Base-by-base conservation (phyloP, 53 echinoderm and acorn worm species). In the Arbacia lixula region DNA sequence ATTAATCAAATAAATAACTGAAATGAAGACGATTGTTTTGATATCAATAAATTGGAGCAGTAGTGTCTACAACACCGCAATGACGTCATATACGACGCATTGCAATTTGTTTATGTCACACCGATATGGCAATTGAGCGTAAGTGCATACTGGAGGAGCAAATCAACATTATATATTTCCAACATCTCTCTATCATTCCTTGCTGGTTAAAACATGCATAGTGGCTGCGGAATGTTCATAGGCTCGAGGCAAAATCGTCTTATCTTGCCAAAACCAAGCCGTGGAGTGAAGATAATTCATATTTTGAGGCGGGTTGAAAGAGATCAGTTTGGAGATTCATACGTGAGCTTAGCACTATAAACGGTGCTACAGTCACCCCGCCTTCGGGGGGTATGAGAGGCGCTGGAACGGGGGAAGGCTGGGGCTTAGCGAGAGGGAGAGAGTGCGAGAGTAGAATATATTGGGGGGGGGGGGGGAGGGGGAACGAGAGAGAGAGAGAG, bases 221-320 rank as follows among this genome's bases (percentile, higher is more conserved):
- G 16, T 69, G 16, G 11, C 72, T 27, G 9, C n/a, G 36, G 11
- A 21, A 22, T 36, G 36, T n/a, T 39, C 10, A 10, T 42, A 26
- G 50, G 72, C 72, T 40, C 40, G 27, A 16, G 72, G 43, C 50
- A 49, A 2, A 50, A 0, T 17, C 29, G 31, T 46, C 72, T 72
- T 49, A 72, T 72, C 72, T 72, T 49, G 72, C 72, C 72, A 50
- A 72, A 67, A 46, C 46, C 46, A 29, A 72, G 28, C 72, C 72
- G 8, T 30, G 54, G 33, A 52, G 36, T 76, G 33, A 53, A 35
- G 35, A 55, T 55, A 54, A 76, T 76, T 76, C 76, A 76, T 76
- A 76, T 76, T 54, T 54, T 5, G 10, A 30, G 29, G 17, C 25
- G 19, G 21, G 2, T 17, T 49, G 76, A 55, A 76, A 20, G 35